phyloP scores from a whole-genome alignment of 2,113 vertebrate species.

The Hassar affinis region DNA sequence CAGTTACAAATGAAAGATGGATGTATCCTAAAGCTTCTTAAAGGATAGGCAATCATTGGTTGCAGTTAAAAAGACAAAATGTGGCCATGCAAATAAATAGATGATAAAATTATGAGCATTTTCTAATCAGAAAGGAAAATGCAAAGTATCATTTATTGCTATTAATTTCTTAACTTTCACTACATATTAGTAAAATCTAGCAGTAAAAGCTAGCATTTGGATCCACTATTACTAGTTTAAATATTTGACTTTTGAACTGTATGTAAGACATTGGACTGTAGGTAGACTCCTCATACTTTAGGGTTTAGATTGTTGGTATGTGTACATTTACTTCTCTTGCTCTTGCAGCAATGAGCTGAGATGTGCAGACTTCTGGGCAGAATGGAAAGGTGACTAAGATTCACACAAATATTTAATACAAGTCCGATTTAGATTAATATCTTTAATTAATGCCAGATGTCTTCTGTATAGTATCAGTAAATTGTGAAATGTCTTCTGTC shows the following conservation, averaged over 20 bases:
- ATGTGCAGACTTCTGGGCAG: slow-evolving; percentile 73
- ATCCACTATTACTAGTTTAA: not conserved
- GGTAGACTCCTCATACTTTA: not conserved
- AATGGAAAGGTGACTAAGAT: slow-evolving; percentile 72
- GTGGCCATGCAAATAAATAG: not conserved
- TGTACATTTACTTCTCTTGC: not conserved
- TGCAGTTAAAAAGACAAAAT: not conserved
- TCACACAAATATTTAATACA: not conserved
- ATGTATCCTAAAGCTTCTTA: not conserved
- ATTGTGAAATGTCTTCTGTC: not conserved
- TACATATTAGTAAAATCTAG: not conserved
- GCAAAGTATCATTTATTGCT: too few species aligned
- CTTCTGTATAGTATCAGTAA: not conserved
- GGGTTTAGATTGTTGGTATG: not conserved
- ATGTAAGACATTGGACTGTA: not conserved
- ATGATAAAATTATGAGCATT: not conserved
- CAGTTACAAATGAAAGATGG: not conserved
- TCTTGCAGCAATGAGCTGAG: slow-evolving; percentile 74
- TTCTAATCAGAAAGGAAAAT: not conserved
- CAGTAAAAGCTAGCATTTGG: not conserved
- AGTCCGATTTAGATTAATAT: not conserved
- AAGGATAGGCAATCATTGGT: not conserved
- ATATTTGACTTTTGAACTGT: not conserved
- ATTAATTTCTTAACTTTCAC: not conserved
- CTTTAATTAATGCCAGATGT: not conserved